A percentile compares a stretch with the other conserved stretches of the same genome.
Conservation (phyloP, 2,888 invertebrate genomes). For the Lepidochrysops patricia region DNA sequence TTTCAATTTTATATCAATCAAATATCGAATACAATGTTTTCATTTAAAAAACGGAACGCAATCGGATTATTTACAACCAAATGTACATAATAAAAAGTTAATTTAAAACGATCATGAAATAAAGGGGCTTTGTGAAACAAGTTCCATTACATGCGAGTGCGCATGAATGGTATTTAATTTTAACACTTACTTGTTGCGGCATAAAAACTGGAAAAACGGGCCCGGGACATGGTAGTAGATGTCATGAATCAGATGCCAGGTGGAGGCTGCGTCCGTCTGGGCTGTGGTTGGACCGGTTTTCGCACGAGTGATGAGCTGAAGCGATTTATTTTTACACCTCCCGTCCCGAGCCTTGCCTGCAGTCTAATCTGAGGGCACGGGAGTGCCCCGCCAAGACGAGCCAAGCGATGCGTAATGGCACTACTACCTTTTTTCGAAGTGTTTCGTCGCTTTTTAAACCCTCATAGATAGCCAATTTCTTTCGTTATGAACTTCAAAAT, state of each 20-base stretch:
- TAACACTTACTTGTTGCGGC: conserved; percentile 34
- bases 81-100: conserved; percentile 14
- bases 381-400: no score
- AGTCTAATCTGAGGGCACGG: no score
- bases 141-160: conserved; percentile 34
- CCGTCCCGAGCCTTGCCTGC: background rate
- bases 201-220: conserved; percentile 36
- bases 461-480: no score
- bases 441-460: no score
- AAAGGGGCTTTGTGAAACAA: conserved; percentile 18
- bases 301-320: conserved; percentile 17
- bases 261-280: conserved; percentile 30
- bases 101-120: conserved; percentile 25
- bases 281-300: conserved; percentile 26
- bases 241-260: conserved; percentile 40
- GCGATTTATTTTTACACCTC: conserved; percentile 8
- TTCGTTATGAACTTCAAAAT: no score
- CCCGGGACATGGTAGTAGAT: conserved; percentile 31
- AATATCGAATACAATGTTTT: background rate
- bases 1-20: background rate
- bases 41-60: background rate
- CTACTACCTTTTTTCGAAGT: no score
- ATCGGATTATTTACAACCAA: conserved; percentile 12
- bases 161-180: conserved; percentile 50
- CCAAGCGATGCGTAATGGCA: no score